Conservation (phyloP, 1,140 invertebrate species). For the Portunus trituberculatus region DNA sequence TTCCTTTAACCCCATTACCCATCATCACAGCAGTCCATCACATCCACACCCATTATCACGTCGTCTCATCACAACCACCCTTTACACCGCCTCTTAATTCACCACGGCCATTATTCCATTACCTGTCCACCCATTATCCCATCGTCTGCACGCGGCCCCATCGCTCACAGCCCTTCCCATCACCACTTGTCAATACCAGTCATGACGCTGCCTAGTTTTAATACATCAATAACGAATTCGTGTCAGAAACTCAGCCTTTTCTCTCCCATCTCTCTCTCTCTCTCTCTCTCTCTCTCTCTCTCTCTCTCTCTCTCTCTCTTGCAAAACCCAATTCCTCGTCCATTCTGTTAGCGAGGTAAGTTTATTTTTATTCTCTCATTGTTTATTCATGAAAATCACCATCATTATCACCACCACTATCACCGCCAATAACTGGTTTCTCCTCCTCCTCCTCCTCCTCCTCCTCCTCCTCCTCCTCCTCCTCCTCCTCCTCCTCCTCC, state of each 20-base stretch:
- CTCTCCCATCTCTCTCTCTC: not conserved
- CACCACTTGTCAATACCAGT: too few relatives aligned
- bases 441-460: not conserved
- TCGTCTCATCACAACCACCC: not conserved
- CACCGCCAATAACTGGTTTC: not conserved
- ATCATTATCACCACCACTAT: not conserved
- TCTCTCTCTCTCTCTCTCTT: not conserved
- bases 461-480: too few relatives aligned
- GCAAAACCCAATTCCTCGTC: not conserved
- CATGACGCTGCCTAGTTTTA: too few relatives aligned
- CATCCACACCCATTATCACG: not conserved
- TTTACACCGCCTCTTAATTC: not conserved
- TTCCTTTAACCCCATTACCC: too few relatives aligned
- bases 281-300: conserved; percentile 17
- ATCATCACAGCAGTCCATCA: too few relatives aligned
- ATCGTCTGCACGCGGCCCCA: too few relatives aligned
- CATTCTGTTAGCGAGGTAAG: not conserved
- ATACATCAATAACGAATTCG: too few relatives aligned
- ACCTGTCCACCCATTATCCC: not conserved
- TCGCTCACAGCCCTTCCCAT: too few relatives aligned
- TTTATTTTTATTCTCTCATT: not conserved
- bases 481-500: too few relatives aligned
- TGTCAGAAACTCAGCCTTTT: not conserved
- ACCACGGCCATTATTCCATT: not conserved
- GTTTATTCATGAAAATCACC: conserved; percentile 2